phyloP scores from a whole-genome alignment of 1,140 invertebrate species.

The Riptortus pedestris region DNA sequence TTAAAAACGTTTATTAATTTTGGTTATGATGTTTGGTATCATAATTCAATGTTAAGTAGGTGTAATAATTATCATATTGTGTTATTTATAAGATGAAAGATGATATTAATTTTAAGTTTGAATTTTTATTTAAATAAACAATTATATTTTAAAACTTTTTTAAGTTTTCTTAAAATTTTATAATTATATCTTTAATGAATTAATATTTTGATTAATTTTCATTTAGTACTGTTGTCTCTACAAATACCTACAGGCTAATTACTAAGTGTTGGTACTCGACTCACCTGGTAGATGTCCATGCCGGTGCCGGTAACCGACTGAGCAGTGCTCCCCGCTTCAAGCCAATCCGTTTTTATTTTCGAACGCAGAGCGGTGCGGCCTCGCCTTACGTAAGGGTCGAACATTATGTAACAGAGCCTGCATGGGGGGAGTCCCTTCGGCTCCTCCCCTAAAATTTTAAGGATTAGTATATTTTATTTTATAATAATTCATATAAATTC shows the following conservation, averaged over 20 bases:
- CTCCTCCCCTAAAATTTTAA: background rate
- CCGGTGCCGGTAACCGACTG: background rate
- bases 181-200: background rate
- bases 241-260: background rate
- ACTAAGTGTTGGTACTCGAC: background rate
- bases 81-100: no score
- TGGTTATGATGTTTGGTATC: no score
- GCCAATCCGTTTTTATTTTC: conserved; percentile 4
- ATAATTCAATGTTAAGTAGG: no score
- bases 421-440: no score
- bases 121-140: background rate
- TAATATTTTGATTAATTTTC: background rate
- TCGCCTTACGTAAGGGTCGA: conserved; percentile 1
- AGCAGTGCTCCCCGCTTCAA: background rate
- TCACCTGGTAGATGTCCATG: background rate
- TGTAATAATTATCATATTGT: no score
- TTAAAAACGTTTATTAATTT: no score
- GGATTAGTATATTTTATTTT: no score
- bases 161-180: background rate
- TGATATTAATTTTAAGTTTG: no score
- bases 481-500: no score
- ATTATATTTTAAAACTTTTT: background rate
- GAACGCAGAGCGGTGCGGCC: no score
- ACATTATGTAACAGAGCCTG: background rate
- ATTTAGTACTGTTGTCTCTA: background rate